Percentiles rank a stretch among this genome's conserved stretches.
Evolutionary conservation across 2,888 invertebrate genomes (phyloP).

Genomic region (Leucoptera coffeella): DNA sequence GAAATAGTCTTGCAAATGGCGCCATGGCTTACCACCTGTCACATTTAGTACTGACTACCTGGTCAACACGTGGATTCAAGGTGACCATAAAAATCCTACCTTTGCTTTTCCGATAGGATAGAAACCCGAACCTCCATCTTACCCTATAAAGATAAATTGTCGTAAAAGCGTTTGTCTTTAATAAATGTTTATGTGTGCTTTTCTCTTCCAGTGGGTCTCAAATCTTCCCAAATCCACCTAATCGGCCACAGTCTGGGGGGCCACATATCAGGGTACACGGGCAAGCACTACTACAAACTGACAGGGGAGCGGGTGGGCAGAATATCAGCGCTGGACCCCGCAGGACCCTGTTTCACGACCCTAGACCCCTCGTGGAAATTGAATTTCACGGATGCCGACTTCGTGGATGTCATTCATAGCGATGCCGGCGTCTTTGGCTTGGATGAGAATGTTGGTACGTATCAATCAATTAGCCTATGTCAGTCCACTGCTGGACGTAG

Average conservation of each 20-base stretch:
- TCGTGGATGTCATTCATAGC: slow-evolving; percentile 28
- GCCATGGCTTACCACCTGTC: background rate
- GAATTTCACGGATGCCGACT: slow-evolving; percentile 18
- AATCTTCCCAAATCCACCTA: too few relatives aligned
- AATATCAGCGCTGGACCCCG: slow-evolving; percentile 32
- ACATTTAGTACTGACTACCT: background rate
- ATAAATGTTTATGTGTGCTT: too few relatives aligned
- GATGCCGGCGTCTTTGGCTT: slow-evolving; percentile 30
- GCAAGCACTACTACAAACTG: slow-evolving; percentile 16
- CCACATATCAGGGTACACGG: slow-evolving; percentile 30
- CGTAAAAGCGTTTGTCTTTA: background rate
- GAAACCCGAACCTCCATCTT: background rate
- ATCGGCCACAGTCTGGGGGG: slow-evolving; percentile 39
- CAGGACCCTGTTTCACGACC: slow-evolving; percentile 35
- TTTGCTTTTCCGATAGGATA: slow-evolving; percentile 2
- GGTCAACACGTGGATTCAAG: background rate
- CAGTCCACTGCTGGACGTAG: too few relatives aligned
- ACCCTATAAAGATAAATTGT: background rate
- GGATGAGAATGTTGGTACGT: slow-evolving; percentile 19
- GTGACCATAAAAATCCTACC: too few relatives aligned
- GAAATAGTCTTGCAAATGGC: background rate
- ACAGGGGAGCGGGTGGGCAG: slow-evolving; percentile 37
- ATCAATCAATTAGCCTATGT: too few relatives aligned
- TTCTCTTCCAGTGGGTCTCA: too few relatives aligned
- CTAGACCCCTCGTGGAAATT: slow-evolving; percentile 15